These are phyloP conservation scores for Trogon surrucura DNA, from an alignment of 2,113 vertebrate genomes.

Conservation along the genomic window DNA sequence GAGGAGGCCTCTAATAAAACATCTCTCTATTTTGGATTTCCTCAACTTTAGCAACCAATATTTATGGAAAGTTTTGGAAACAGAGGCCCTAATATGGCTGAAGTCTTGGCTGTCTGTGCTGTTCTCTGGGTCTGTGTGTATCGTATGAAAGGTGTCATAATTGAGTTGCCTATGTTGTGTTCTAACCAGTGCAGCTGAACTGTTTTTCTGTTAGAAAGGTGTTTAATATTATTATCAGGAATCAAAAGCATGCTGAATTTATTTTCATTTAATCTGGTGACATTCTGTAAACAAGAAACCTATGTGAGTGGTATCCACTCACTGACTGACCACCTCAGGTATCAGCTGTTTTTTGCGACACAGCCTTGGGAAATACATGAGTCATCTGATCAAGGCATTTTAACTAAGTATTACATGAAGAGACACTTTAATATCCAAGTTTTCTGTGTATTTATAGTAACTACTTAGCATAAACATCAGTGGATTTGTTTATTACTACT, in stretches of 20 bases:
- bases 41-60: background rate
- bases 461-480: background rate
- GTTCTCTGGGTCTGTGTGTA: background rate
- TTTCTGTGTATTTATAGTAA: background rate
- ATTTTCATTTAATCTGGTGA: background rate
- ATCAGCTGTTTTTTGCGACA: background rate
- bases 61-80: background rate
- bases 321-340: background rate
- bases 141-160: background rate
- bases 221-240: background rate
- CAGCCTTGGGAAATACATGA: background rate
- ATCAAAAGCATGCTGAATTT: background rate
- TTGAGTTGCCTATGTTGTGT: rapidly evolving
- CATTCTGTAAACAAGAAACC: background rate
- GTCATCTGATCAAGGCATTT: background rate
- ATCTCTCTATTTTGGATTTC: background rate
- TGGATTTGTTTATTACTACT: background rate
- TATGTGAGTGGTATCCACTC: background rate
- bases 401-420: background rate
- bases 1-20: background rate
- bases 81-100: background rate
- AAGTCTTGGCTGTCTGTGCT: background rate
- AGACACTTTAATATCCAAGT: background rate
- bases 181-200: background rate
- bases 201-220: background rate